Conservation (phyloP, 2,888 invertebrate species). For the Willowsia nigromaculata region DNA sequence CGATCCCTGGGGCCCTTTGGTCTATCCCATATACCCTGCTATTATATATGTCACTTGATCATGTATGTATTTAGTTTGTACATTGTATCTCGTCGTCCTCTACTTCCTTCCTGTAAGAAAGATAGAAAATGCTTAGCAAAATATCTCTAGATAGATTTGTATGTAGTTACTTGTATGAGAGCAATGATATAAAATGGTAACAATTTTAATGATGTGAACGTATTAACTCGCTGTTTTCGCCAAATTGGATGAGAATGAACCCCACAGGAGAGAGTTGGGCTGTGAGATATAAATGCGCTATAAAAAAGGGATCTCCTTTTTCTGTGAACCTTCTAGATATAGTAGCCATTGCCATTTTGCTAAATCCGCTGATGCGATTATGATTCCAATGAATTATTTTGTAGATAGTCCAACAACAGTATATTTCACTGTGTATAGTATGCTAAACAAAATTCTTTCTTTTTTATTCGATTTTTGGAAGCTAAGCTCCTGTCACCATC, state of each 20-base stretch:
- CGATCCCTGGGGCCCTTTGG: conserved; percentile 52
- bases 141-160: too few species aligned
- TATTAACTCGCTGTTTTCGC: conserved; percentile 24
- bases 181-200: conserved; percentile 12
- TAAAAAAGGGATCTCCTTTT: background rate
- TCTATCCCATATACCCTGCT: background rate
- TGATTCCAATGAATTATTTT: conserved; percentile 9
- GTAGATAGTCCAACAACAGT: background rate
- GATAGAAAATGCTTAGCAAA: background rate
- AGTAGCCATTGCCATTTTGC: background rate
- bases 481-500: background rate
- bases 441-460: background rate
- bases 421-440: background rate
- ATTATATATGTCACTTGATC: background rate
- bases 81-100: background rate
- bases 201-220: conserved; percentile 45
- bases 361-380: background rate
- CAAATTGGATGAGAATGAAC: conserved; percentile 46
- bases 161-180: background rate
- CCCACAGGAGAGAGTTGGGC: background rate
- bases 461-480: background rate
- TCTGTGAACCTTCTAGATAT: too few species aligned
- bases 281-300: background rate
- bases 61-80: background rate
- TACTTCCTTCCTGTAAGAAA: background rate